Evolutionary conservation across 2,797 vertebrate species (phyloP).

Genomic region (Lutjanus campechanus): DNA sequence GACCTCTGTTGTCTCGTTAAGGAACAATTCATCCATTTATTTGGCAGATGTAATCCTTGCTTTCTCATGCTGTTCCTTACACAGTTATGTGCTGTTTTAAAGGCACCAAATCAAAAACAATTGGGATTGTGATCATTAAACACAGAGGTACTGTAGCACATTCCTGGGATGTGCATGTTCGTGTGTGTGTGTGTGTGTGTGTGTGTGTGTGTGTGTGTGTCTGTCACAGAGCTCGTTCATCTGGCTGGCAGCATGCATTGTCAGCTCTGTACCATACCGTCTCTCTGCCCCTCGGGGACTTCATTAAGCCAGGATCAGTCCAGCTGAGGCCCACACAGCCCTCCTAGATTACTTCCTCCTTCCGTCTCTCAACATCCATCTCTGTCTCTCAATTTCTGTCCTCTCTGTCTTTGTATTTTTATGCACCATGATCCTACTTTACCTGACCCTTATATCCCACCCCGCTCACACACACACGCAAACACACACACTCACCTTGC

Average conservation of each 20-base stretch:
- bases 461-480: neutral
- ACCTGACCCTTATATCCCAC: neutral
- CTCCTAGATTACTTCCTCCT: constrained; percentile 62
- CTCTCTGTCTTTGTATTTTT: constrained; percentile 29
- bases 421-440: constrained; percentile 26
- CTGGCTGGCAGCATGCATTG: constrained; percentile 69
- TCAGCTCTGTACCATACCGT: constrained; percentile 71
- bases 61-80: neutral
- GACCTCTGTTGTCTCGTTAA: neutral
- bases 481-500: neutral
- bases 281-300: constrained; percentile 71
- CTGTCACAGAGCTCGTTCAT: constrained; percentile 53
- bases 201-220: constrained; percentile 1
- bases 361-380: constrained; percentile 59
- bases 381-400: constrained; percentile 41
- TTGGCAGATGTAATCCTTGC: neutral
- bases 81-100: neutral
- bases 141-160: constrained; percentile 28
- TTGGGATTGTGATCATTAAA: constrained; percentile 25
- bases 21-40: neutral
- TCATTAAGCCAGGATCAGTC: constrained; percentile 77
- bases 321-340: constrained; percentile 76
- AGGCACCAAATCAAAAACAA: constrained; percentile 31
- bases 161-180: constrained; percentile 25
- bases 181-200: neutral